Percentiles rank a stretch among this genome's conserved stretches.
Evolutionary conservation across 2,888 invertebrate genomes (phyloP).

Genomic region (Parthenolecanium corni): DNA sequence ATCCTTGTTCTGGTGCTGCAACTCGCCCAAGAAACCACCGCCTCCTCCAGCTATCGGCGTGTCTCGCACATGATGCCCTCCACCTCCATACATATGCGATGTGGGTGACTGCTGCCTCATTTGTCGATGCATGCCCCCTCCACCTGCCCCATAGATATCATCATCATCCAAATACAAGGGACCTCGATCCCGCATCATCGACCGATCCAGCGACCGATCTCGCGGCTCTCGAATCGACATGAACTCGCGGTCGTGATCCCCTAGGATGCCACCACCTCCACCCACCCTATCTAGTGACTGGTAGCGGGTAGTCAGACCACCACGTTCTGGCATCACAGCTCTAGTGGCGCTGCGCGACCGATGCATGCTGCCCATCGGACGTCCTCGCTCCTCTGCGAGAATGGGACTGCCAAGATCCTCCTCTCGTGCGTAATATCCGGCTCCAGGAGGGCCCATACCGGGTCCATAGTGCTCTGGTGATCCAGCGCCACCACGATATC

Average conservation of each 20-base stretch:
- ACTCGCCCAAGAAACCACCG: slow-evolving; percentile 61
- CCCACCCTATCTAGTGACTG: slow-evolving; percentile 56
- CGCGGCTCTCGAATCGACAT: slow-evolving; percentile 69
- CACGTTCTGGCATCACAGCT: slow-evolving; percentile 48
- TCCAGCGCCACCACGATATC: slow-evolving; percentile 42
- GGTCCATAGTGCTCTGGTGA: slow-evolving; percentile 45
- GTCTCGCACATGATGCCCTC: slow-evolving; percentile 37
- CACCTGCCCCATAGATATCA: slow-evolving; percentile 47
- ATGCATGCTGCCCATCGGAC: slow-evolving; percentile 54
- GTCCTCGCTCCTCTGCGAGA: slow-evolving; percentile 62
- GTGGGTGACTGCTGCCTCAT: slow-evolving; percentile 61
- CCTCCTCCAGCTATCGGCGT: slow-evolving; percentile 14
- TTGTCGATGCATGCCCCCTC: slow-evolving; percentile 38
- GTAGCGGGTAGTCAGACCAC: slow-evolving; percentile 45
- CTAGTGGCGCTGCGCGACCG: slow-evolving; percentile 70
- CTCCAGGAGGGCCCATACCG: slow-evolving; percentile 30
- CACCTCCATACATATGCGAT: slow-evolving; percentile 41
- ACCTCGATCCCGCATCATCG: slow-evolving; percentile 46
- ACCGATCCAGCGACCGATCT: slow-evolving; percentile 51
- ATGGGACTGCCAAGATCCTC: slow-evolving; percentile 78
- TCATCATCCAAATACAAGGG: slow-evolving; percentile 55
- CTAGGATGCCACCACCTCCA: slow-evolving; percentile 50
- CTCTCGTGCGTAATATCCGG: slow-evolving; percentile 43
- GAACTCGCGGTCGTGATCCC: slow-evolving; percentile 65
- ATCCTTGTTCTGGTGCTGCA: slow-evolving; percentile 89